phyloP scores from a whole-genome alignment of 2,113 vertebrate species.

The Neolamprologus ventralis region DNA sequence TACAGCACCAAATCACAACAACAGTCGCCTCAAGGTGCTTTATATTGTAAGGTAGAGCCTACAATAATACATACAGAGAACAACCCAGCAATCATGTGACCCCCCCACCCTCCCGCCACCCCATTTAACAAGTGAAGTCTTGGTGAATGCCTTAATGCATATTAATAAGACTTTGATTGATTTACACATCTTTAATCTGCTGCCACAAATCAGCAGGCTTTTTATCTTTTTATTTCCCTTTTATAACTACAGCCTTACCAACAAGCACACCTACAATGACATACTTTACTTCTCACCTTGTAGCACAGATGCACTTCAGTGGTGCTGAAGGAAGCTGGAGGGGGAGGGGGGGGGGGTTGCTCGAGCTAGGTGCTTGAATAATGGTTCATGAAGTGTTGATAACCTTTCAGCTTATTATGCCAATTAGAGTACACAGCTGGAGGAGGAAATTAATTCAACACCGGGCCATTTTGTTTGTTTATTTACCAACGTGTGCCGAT shows the following conservation, averaged over 20 bases:
- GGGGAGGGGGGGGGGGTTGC: background rate
- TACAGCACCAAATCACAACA: background rate
- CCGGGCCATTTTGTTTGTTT: conserved; percentile 62
- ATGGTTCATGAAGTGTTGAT: conserved; percentile 58
- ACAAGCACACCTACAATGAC: background rate
- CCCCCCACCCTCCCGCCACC: background rate
- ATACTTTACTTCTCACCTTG: background rate
- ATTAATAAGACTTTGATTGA: background rate
- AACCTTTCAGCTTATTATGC: conserved; percentile 74
- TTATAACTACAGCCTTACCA: background rate
- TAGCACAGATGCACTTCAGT: background rate
- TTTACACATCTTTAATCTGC: background rate
- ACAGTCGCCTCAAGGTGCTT: background rate
- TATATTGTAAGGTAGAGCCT: background rate
- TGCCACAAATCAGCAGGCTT: background rate
- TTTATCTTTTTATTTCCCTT: background rate
- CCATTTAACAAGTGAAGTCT: background rate
- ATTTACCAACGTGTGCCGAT: conserved; percentile 52
- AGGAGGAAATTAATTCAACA: conserved; percentile 67
- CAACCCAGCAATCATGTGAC: background rate
- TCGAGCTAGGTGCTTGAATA: conserved; percentile 47
- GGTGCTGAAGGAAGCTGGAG: background rate
- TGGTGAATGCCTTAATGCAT: background rate
- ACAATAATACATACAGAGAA: background rate
- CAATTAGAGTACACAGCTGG: conserved; percentile 72